Evolutionary conservation across 1,140 invertebrate genomes (phyloP), one percentile per base, ranked within the genome.

Genomic region (Pogonus chalceus): DNA sequence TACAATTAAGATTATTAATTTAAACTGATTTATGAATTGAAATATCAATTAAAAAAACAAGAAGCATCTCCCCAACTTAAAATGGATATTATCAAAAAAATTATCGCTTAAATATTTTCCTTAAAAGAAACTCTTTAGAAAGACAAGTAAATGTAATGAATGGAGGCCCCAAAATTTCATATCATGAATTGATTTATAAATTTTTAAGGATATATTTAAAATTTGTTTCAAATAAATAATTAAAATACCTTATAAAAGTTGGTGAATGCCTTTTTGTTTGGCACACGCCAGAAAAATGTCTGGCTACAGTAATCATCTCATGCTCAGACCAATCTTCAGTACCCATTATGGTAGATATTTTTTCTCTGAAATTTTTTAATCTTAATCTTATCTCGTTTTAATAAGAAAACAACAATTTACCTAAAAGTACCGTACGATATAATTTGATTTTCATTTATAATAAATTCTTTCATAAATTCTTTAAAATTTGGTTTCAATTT

Each of bases 261-360:
- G n/a, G n/a, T n/a, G n/a, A n/a, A n/a, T n/a, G n/a, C 46, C 55
- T 55, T 20, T 61, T 55, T 46, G 66, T 60, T n/a, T 54, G 51
- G 51, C 65, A 68, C n/a, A 71, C 70, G 57, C 76, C 70, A 52
- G 76, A 63, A 67, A 85, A 88, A 57, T 76, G 70, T 58, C 87
- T 75, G 14, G 81, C 80, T 2, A 88, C 68, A 3, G 86, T 87
- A 10, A 88, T 72, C 57, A 87, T 84, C 72, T 90, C 87, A 46
- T 90, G 87, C 58, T 88, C 83, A 1, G 79, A 79, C 65, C 88
- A 81, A 49, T 79, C 73, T 49, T 82, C 77, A n/a, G n/a, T n/a
- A 24, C 77, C 79, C 63, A 85, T 62, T 9, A 71, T 58, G 46
- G 48, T 51, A 48, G 63, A 66, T 39, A 70, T 43, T 55, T 68